Evolutionary conservation across 2,797 vertebrate species (phyloP).

Genomic region (Setipinna tenuifilis): DNA sequence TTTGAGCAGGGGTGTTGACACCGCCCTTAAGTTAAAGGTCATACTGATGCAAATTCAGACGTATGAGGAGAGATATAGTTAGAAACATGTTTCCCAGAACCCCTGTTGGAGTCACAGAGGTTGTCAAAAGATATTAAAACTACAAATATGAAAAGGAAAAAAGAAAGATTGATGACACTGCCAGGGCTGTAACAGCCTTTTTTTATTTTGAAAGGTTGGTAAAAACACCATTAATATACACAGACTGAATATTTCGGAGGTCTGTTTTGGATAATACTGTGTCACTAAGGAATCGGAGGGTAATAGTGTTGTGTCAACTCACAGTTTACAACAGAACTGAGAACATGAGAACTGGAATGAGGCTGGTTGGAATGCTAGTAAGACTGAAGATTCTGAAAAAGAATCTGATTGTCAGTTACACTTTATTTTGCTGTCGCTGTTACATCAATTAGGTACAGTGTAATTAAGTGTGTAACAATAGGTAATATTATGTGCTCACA

Average conservation of each 20-base stretch:
- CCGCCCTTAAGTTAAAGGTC: neutral
- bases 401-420: neutral
- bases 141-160: neutral
- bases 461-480: too few relatives aligned
- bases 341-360: neutral
- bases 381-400: neutral
- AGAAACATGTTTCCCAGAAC: neutral
- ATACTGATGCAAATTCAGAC: neutral
- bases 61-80: neutral
- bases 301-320: neutral
- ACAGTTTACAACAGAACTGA: neutral
- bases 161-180: neutral
- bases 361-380: neutral
- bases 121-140: neutral
- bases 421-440: too few relatives aligned
- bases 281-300: too few relatives aligned
- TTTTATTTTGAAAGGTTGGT: too few relatives aligned
- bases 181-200: too few relatives aligned
- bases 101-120: neutral
- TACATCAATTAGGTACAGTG: too few relatives aligned
- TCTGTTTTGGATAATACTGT: too few relatives aligned
- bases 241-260: too few relatives aligned
- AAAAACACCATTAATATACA: too few relatives aligned
- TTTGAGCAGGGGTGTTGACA: neutral
- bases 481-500: too few relatives aligned